phyloP scores from a whole-genome alignment of 2,888 invertebrate genomes.

The Brachyptera risi region DNA sequence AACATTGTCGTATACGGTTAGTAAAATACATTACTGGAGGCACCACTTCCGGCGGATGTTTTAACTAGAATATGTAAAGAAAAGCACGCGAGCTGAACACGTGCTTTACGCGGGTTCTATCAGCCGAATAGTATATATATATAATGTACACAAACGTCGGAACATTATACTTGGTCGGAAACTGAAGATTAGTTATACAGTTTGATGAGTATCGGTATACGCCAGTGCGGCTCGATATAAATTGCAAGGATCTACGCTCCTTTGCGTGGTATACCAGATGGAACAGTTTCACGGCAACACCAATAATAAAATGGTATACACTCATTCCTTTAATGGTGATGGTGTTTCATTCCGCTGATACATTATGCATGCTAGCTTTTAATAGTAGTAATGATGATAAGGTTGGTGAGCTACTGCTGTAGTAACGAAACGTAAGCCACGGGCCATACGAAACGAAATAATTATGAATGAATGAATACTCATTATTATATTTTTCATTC shows the following conservation, averaged over 20 bases:
- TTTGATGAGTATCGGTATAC: neutral
- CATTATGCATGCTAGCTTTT: neutral
- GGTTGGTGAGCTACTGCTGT: too few relatives aligned
- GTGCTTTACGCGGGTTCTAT: neutral
- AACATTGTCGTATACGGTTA: too few relatives aligned
- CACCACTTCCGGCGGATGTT: constrained; percentile 5
- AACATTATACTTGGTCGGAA: neutral
- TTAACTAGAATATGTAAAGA: neutral
- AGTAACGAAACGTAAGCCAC: too few relatives aligned
- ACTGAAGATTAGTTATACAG: too few relatives aligned
- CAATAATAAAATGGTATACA: neutral
- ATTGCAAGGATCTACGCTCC: constrained; percentile 1
- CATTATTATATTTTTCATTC: too few relatives aligned
- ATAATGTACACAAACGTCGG: neutral
- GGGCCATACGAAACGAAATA: too few relatives aligned
- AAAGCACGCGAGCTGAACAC: neutral
- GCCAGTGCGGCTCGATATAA: neutral
- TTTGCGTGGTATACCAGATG: neutral
- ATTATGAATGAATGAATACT: too few relatives aligned
- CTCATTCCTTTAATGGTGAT: neutral
- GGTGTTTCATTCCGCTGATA: neutral
- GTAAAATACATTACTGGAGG: too few relatives aligned
- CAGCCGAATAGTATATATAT: too few relatives aligned
- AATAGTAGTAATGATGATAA: too few relatives aligned
- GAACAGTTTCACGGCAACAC: neutral